Evolutionary conservation across 1,140 invertebrate genomes (phyloP), one percentile per base, ranked within the genome.

Genomic region (Agrilus planipennis): DNA sequence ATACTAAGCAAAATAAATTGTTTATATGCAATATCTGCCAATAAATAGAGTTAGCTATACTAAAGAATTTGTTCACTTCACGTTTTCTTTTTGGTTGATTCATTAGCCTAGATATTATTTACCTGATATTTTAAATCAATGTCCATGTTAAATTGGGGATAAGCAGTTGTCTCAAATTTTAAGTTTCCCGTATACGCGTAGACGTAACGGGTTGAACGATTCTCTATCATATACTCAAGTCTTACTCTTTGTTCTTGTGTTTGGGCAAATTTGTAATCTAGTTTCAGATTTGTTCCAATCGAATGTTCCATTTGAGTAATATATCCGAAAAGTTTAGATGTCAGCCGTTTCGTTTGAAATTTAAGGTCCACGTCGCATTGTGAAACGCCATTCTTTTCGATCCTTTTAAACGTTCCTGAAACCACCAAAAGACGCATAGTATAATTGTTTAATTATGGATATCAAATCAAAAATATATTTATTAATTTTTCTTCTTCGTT

Each of bases 91-190:
- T n/a, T n/a, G n/a, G n/a, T n/a, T n/a, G n/a, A n/a, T n/a, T n/a
- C n/a, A n/a, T n/a, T n/a, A n/a, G n/a, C n/a, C n/a, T 18, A 20
- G 5, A 25, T n/a, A 4, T 43, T 39, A 64, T 64, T 62, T 60
- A 76, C 75, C 58, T 69, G 65, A 53, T 79, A 79, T 53, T 69
- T 76, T 0, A 76, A 55, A 6, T 73, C 70, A n/a, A 77, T 62
- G 19, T 76, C 72, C 35, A 83, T 77, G 54, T 87, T 84, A 5
- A 83, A 71, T 34, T 77, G 71, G 0, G 81, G 78, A 67, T 87
- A 86, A 0, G 81, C 79, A 0, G 79, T 76, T 7, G 79, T 81
- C 15, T 75, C 69, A 27, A 87, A 59, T 22, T 75, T 71, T 29
- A 83, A 53, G 41, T 77, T 73, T 0, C 74, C 79, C 27, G 70